Percentiles rank a stretch among this genome's conserved stretches.
These are phyloP conservation scores for Bombus turneri DNA, from an alignment of 1,140 invertebrate genomes.

Conservation along the genomic window DNA sequence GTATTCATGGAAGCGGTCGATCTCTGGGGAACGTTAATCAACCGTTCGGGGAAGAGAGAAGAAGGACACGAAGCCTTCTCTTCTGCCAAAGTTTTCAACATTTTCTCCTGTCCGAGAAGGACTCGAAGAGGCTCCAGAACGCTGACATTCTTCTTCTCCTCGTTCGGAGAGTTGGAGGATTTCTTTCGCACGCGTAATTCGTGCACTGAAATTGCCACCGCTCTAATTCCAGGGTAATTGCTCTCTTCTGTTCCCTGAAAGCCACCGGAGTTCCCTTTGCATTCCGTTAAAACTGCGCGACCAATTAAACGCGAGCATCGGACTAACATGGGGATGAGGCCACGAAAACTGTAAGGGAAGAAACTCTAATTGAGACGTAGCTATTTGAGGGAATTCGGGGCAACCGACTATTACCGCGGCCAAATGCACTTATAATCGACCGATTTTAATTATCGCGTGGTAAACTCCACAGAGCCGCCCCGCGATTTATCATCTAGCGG, in stretches of 20 bases:
- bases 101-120: constrained; percentile 16
- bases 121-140: background rate
- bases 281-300: constrained; percentile 71
- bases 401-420: constrained; percentile 68
- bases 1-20: constrained; percentile 35
- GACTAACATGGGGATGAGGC: background rate
- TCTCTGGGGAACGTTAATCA: constrained; percentile 30
- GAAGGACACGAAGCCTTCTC: background rate
- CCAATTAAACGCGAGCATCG: constrained; percentile 73
- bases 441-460: constrained; percentile 72
- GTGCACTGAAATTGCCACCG: constrained; percentile 68
- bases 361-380: constrained; percentile 80
- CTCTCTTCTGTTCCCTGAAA: constrained; percentile 69
- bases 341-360: background rate
- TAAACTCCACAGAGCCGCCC: constrained; percentile 28
- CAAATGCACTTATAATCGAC: constrained; percentile 77
- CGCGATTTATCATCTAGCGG: constrained; percentile 62
- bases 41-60: background rate
- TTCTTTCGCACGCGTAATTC: constrained; percentile 74
- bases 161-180: constrained; percentile 25
- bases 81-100: constrained; percentile 39
- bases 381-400: constrained; percentile 71
- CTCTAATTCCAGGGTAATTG: constrained; percentile 78
- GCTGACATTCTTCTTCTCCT: constrained; percentile 58
- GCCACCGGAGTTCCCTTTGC: constrained; percentile 55